A percentile compares a stretch with the other conserved stretches of the same genome.
phyloP scores from a whole-genome alignment of 1,140 invertebrate species.

The Cyphomyrmex costatus region DNA sequence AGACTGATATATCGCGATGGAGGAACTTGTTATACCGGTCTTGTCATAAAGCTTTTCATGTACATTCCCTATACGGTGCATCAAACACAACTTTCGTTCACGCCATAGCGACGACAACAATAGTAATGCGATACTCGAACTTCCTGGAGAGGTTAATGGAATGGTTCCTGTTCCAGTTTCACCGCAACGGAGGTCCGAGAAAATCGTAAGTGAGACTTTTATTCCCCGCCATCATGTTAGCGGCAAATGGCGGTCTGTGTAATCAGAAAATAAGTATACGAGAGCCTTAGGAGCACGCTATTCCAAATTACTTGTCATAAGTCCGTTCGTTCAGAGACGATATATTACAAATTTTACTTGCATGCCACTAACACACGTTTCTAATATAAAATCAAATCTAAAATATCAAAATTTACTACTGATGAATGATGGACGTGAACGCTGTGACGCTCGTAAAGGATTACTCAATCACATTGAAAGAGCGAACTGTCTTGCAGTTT shows the following conservation, averaged over 20 bases:
- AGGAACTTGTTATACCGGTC: conserved; percentile 2
- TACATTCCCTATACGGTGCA: conserved; percentile 22
- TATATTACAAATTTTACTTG: background rate
- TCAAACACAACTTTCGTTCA: conserved; percentile 52
- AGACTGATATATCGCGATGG: background rate
- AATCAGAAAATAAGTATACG: conserved; percentile 50
- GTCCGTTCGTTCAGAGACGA: background rate
- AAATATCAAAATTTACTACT: conserved; percentile 7
- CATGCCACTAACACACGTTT: background rate
- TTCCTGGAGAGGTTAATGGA: conserved; percentile 59
- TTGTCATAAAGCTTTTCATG: conserved; percentile 21
- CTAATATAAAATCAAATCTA: background rate
- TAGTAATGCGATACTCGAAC: conserved; percentile 53
- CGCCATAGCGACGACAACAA: conserved; percentile 39
- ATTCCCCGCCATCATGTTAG: background rate
- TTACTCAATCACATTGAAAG: background rate
- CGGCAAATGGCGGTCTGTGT: background rate
- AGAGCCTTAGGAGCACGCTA: background rate
- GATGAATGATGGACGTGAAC: background rate
- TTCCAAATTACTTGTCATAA: conserved; percentile 14
- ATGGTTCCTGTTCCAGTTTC: conserved; percentile 60
- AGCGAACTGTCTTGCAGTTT: conserved; percentile 10
- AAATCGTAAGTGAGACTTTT: conserved; percentile 54
- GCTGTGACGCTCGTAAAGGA: conserved; percentile 31
- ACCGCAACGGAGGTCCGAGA: conserved; percentile 32